Evolutionary conservation across 2,888 invertebrate genomes (phyloP).

Genomic region (Boloria euphrosyne): DNA sequence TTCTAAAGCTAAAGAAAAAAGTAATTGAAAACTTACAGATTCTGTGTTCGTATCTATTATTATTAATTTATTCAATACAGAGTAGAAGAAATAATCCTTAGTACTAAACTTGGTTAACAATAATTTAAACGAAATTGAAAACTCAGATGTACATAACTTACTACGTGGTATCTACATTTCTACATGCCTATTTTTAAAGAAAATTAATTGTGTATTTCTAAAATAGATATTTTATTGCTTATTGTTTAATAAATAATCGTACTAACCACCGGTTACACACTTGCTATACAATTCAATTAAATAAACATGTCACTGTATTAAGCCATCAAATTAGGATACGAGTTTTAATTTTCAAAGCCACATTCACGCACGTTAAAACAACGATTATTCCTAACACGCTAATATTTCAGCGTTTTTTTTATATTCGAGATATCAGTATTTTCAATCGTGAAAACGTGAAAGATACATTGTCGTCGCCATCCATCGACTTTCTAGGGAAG

Average conservation of each 20-base stretch:
- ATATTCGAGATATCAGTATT: slow-evolving; percentile 26
- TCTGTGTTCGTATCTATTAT: slow-evolving; percentile 29
- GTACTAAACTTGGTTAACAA: slow-evolving; percentile 33
- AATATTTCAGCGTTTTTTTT: slow-evolving; percentile 27
- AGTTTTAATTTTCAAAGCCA: slow-evolving; percentile 43
- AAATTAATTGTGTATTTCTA: slow-evolving; percentile 49
- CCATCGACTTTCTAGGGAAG: slow-evolving; percentile 39
- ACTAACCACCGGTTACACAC: slow-evolving; percentile 53
- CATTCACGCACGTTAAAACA: slow-evolving; percentile 44
- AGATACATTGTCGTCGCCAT: slow-evolving; percentile 23
- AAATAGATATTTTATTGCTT: slow-evolving; percentile 58
- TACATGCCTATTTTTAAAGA: slow-evolving; percentile 63
- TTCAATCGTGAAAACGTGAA: slow-evolving; percentile 20
- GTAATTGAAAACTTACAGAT: slow-evolving; percentile 43
- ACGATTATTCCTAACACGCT: slow-evolving; percentile 32
- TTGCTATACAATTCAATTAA: slow-evolving; percentile 47
- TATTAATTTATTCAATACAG: slow-evolving; percentile 26
- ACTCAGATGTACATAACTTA: slow-evolving; percentile 47
- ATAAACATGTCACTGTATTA: slow-evolving; percentile 22
- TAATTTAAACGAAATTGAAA: slow-evolving; percentile 36
- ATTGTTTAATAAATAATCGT: slow-evolving; percentile 67
- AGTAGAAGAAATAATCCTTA: slow-evolving; percentile 30
- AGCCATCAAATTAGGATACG: slow-evolving; percentile 36
- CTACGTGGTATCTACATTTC: slow-evolving; percentile 78
- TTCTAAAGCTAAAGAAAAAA: slow-evolving; percentile 52